Evolutionary conservation across 35 echinoderm and acorn worm species (phyloP).

Genomic region (Apostichopus japonicus): DNA sequence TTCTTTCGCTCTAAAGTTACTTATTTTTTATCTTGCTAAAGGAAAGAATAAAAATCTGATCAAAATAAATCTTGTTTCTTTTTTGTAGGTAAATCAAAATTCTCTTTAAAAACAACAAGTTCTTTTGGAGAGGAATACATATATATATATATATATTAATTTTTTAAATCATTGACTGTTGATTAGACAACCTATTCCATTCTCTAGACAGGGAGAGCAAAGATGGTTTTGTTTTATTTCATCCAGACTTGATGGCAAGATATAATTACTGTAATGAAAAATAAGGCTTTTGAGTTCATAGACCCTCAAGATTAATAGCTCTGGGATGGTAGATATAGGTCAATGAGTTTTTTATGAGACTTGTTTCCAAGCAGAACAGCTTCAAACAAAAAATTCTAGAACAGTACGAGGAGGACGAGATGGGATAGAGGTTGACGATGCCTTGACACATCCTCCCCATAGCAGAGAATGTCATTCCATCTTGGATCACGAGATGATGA

Average conservation of each 20-base stretch:
- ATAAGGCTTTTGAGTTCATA: neutral
- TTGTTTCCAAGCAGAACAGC: constrained; percentile 17
- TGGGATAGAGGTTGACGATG: neutral
- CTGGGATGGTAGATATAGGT: constrained; percentile 5
- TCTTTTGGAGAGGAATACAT: too few species aligned
- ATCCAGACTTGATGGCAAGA: neutral
- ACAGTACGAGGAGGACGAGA: neutral
- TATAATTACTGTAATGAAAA: neutral
- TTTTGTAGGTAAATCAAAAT: too few species aligned
- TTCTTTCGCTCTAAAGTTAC: too few species aligned
- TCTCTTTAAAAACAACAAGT: too few species aligned
- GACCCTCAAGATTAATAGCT: constrained; percentile 14
- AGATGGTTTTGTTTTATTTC: neutral
- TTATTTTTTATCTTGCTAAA: too few species aligned
- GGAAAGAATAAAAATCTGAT: too few species aligned
- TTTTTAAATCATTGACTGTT: neutral
- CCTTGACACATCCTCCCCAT: neutral
- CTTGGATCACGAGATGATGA: neutral
- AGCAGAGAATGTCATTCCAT: neutral
- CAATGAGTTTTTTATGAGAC: constrained; percentile 18
- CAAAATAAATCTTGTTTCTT: too few species aligned
- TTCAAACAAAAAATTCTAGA: neutral
- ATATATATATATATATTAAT: too few species aligned
- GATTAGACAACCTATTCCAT: neutral
- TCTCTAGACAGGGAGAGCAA: neutral